These are phyloP conservation scores for Siniperca chuatsi DNA, from an alignment of 2,113 vertebrate species.

Conservation along the genomic window DNA sequence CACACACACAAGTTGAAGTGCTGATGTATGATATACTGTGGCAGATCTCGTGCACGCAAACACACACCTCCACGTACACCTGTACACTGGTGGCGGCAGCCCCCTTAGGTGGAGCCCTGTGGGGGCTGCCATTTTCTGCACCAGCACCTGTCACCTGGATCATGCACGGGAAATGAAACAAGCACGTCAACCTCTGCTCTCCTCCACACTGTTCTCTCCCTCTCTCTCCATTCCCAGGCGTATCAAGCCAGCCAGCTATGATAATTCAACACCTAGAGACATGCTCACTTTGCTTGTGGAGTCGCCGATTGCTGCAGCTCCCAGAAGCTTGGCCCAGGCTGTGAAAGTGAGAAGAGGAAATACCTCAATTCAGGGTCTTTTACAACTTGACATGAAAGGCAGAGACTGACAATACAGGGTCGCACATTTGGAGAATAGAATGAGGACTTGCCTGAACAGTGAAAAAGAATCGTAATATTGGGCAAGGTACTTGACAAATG, in stretches of 20 bases:
- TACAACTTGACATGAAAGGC: slow-evolving; percentile 2
- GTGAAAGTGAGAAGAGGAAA: slow-evolving; percentile 41
- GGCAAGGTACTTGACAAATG: not conserved
- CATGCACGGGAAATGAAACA: slow-evolving; percentile 57
- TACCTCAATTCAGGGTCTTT: not conserved
- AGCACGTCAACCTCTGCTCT: slow-evolving; percentile 56
- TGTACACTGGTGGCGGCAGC: slow-evolving; percentile 32
- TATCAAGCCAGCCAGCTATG: slow-evolving; percentile 65
- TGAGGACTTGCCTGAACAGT: not conserved
- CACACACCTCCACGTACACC: slow-evolving; percentile 38
- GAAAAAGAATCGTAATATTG: not conserved
- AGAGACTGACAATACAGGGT: not conserved
- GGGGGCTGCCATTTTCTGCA: slow-evolving; percentile 77
- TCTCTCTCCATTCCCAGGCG: slow-evolving; percentile 48
- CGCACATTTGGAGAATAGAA: slow-evolving; percentile 5
- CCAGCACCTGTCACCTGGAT: slow-evolving; percentile 80
- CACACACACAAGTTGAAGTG: slow-evolving; percentile 25
- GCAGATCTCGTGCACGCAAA: slow-evolving; percentile 21
- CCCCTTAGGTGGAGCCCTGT: slow-evolving; percentile 66
- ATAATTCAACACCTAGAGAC: slow-evolving; percentile 67
- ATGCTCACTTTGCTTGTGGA: slow-evolving; percentile 44
- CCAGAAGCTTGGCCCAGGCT: slow-evolving; percentile 8
- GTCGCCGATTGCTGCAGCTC: slow-evolving; percentile 27
- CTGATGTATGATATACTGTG: slow-evolving; percentile 50
- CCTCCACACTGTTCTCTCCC: not conserved